A percentile compares a stretch with the other conserved stretches of the same genome.
Conservation (phyloP, 2,888 invertebrate species). For the Hartigia nigra region DNA sequence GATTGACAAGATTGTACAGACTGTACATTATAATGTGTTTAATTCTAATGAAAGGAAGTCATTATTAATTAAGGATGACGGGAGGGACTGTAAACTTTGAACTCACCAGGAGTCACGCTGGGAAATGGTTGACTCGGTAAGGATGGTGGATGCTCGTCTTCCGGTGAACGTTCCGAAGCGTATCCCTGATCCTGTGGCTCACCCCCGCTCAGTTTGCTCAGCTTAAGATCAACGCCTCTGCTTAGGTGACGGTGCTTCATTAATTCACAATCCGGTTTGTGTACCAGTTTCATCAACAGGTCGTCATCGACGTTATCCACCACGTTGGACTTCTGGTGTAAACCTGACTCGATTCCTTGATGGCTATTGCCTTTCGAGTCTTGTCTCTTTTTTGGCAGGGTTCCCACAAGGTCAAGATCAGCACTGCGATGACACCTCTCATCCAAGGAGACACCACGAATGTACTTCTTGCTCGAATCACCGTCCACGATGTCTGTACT, state of each 20-base stretch:
- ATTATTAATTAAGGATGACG: not conserved
- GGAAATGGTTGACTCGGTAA: constrained; percentile 73
- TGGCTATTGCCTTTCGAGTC: constrained; percentile 19
- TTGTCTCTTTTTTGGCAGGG: constrained; percentile 52
- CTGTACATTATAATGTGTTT: not conserved
- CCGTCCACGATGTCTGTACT: constrained; percentile 39
- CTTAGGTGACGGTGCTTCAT: constrained; percentile 52
- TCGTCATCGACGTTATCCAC: constrained; percentile 39
- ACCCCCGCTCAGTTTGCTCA: constrained; percentile 52
- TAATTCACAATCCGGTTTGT: constrained; percentile 58
- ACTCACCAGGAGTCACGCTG: constrained; percentile 77
- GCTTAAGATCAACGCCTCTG: constrained; percentile 49
- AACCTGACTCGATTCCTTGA: constrained; percentile 33
- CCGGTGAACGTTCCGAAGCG: constrained; percentile 81
- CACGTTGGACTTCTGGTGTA: constrained; percentile 23
- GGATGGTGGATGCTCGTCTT: constrained; percentile 80
- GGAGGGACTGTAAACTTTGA: not conserved
- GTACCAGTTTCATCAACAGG: constrained; percentile 48
- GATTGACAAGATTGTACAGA: not conserved
- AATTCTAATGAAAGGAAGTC: not conserved
- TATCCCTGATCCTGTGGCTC: constrained; percentile 76
- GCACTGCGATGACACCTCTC: constrained; percentile 45
- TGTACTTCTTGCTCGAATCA: constrained; percentile 35
- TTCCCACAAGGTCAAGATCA: constrained; percentile 55
- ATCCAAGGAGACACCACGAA: constrained; percentile 40